Evolutionary conservation across 2,888 invertebrate species (phyloP), one percentile per base, ranked within the genome.

Genomic region (Lasioglossum zephyrum): DNA sequence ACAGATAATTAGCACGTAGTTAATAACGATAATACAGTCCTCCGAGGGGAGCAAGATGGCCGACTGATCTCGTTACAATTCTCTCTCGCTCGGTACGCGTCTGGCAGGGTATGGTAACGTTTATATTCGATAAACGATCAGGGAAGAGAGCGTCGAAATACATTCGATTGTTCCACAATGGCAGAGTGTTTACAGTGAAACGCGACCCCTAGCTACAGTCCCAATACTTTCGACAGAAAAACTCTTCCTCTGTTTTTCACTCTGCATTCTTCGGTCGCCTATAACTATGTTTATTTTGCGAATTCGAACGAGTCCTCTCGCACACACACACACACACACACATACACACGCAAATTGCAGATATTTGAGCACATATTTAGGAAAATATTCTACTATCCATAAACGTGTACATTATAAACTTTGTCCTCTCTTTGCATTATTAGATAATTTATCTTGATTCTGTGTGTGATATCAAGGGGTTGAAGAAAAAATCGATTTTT

Each of bases 1-100:
- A 60, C 70, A 79, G 78, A 81, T 87, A 81, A 87, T 87, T 82
- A 83, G 76, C 77, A 73, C 70, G 57, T 63, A 63, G 87, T 84
- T 80, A 82, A 87, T 87, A 60, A 60, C 60, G 60, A 60, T 60
- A 87, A 86, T 86, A 74, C 74, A 77, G 18, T 31, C 16, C 63
- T 63, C 31, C 26, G 60, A 26, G 60, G 13, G 60, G 11, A 26
- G 26, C 60, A 60, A 60, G 60, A 60, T 60, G 60, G 60, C 60
- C 60, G 60, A 57, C 57, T n/a, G 2, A 60, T 60, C 60, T 18
- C 22, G 49, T 8, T n/a, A 57, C 11, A 11, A 57, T 57, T 26
- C 57, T 57, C 49, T 53, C 49, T 22, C 49, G 1, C 22, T 8
- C 49, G 49, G 22, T 8, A 18, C 0, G 44, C 18, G 49, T 49